phyloP scores from a whole-genome alignment of 2,113 vertebrate species.

The Petaurus breviceps region DNA sequence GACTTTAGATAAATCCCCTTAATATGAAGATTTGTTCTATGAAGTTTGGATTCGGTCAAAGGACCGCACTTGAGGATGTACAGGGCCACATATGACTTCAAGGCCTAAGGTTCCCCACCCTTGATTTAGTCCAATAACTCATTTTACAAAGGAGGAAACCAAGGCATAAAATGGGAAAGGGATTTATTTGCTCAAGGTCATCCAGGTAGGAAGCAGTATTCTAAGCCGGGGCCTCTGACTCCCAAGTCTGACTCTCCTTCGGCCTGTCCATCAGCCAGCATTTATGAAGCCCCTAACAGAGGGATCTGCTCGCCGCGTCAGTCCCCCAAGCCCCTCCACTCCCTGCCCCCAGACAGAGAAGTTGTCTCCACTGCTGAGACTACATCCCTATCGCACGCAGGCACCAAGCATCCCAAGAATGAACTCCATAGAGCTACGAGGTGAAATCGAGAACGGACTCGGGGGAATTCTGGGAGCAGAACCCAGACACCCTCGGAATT shows the following conservation, averaged over 20 bases:
- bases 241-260: neutral
- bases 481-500: neutral
- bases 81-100: too few species aligned
- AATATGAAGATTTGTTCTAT: too few species aligned
- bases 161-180: too few species aligned
- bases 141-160: neutral
- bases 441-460: too few species aligned
- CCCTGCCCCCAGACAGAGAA: neutral
- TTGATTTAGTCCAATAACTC: too few species aligned
- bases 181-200: neutral
- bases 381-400: neutral
- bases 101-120: too few species aligned
- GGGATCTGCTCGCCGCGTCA: neutral
- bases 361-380: neutral
- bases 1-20: too few species aligned
- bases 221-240: neutral
- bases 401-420: neutral
- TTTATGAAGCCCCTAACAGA: neutral
- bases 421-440: neutral
- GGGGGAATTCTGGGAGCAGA: neutral
- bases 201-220: neutral
- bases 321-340: neutral
- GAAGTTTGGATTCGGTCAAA: too few species aligned
- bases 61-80: too few species aligned
- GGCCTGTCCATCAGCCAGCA: neutral